Conservation (phyloP, 2,888 invertebrate genomes). For the Sinhomidia bicolor region DNA sequence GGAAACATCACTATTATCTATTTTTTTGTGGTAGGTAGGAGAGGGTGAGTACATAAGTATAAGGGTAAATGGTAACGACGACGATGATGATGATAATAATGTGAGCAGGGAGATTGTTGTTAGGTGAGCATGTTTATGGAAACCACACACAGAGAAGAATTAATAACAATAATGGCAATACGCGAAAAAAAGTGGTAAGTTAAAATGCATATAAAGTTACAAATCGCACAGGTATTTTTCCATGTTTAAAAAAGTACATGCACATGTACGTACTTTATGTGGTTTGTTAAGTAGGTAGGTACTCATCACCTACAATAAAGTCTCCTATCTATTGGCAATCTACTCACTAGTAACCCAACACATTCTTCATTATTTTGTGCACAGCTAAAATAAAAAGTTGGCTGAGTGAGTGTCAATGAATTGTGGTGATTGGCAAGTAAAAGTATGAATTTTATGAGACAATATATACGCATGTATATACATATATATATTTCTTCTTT, state of each 20-base stretch:
- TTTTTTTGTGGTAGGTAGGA: slow-evolving; percentile 1
- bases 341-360: no score
- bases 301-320: not conserved
- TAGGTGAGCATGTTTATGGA: slow-evolving; percentile 54
- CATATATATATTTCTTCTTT: no score
- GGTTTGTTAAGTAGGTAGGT: not conserved
- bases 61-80: slow-evolving; percentile 46
- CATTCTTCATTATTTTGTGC: not conserved
- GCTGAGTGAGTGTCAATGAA: slow-evolving; percentile 22
- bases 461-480: not conserved
- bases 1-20: slow-evolving; percentile 30
- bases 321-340: not conserved
- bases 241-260: not conserved
- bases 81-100: no score
- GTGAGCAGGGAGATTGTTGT: slow-evolving; percentile 38
- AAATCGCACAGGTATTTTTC: not conserved
- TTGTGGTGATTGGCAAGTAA: slow-evolving; percentile 6
- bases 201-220: slow-evolving; percentile 19
- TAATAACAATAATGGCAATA: slow-evolving; percentile 43
- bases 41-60: slow-evolving; percentile 12
- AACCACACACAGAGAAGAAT: slow-evolving; percentile 65
- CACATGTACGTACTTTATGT: not conserved
- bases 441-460: not conserved
- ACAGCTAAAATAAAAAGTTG: not conserved
- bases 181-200: slow-evolving; percentile 39